A percentile compares a stretch with the other conserved stretches of the same genome.
Evolutionary conservation across 2,113 vertebrate species (phyloP).

Genomic region (Ranitomeya variabilis): DNA sequence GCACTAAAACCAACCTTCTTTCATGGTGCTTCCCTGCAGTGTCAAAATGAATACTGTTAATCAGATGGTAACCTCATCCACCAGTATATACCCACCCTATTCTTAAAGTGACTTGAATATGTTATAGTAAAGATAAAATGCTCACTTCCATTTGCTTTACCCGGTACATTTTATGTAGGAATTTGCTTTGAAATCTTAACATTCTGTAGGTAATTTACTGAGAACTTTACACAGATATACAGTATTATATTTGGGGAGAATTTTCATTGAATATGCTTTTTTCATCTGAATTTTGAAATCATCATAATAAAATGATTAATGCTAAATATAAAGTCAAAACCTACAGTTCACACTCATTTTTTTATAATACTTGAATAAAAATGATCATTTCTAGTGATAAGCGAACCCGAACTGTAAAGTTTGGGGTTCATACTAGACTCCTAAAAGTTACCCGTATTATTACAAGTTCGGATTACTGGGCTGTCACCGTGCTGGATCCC

Average conservation of each 20-base stretch:
- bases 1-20: constrained; percentile 51
- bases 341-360: too few relatives aligned
- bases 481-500: too few relatives aligned
- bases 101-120: constrained; percentile 32
- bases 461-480: too few relatives aligned
- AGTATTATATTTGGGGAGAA: neutral
- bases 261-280: neutral
- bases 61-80: constrained; percentile 51
- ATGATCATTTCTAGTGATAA: too few relatives aligned
- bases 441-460: too few relatives aligned
- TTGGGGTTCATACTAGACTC: too few relatives aligned
- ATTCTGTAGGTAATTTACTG: neutral
- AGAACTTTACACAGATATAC: neutral
- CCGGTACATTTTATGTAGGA: neutral
- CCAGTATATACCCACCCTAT: neutral
- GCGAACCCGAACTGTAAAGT: too few relatives aligned
- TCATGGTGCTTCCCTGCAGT: constrained; percentile 44
- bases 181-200: neutral
- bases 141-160: neutral
- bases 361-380: too few relatives aligned
- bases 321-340: too few relatives aligned
- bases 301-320: too few relatives aligned
- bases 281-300: too few relatives aligned
- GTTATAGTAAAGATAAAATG: constrained; percentile 44
- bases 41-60: constrained; percentile 56